phyloP scores from a whole-genome alignment of 2,113 vertebrate genomes.

The Pomatostomus ruficeps region DNA sequence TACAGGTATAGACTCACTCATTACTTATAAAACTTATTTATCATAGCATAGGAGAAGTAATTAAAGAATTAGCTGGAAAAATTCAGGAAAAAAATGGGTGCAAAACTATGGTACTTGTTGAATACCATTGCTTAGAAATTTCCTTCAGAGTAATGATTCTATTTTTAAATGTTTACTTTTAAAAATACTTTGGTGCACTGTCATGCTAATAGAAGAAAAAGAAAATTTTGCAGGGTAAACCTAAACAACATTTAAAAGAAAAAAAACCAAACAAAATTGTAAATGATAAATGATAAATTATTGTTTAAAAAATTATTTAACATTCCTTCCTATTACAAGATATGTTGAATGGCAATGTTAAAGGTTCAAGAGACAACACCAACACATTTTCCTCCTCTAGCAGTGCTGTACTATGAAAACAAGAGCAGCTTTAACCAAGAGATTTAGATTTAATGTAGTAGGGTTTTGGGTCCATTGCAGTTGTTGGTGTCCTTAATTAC shows the following conservation, averaged over 20 bases:
- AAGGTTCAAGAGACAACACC: background rate
- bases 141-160: background rate
- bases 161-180: background rate
- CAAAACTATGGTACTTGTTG: background rate
- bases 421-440: background rate
- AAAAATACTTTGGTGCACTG: background rate
- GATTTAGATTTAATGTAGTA: background rate
- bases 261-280: background rate
- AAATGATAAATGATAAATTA: background rate
- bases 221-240: background rate
- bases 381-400: background rate
- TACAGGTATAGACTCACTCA: background rate
- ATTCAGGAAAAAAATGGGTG: background rate
- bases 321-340: background rate
- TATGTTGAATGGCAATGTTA: background rate
- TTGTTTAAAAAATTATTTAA: background rate
- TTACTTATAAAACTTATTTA: background rate
- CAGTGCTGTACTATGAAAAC: background rate
- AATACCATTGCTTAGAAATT: background rate
- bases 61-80: background rate
- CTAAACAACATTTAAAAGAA: background rate
- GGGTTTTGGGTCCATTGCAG: background rate
- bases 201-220: background rate
- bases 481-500: background rate
- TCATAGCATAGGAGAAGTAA: background rate